Percentiles rank a stretch among this genome's conserved stretches.
These are phyloP conservation scores for Oceanodroma tethys DNA, from an alignment of 2,113 vertebrate species.

Conservation along the genomic window DNA sequence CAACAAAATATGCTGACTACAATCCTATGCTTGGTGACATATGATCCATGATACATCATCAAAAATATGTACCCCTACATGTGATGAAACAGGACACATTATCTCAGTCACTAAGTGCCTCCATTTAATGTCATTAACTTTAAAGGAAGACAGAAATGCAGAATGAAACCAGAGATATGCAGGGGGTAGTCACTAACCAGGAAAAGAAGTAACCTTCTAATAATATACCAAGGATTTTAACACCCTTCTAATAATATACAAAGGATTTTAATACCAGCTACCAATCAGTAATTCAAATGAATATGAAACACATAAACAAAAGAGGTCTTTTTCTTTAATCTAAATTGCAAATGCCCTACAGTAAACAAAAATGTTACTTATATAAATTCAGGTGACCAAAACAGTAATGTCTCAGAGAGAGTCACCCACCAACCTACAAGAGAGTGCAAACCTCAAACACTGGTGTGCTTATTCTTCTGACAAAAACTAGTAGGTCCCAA, in stretches of 20 bases:
- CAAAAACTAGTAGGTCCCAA: background rate
- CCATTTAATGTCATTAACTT: constrained; percentile 40
- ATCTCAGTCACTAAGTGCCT: constrained; percentile 6
- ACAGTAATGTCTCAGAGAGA: background rate
- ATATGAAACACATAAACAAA: background rate
- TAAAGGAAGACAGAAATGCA: constrained; percentile 25
- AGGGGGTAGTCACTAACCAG: constrained; percentile 10
- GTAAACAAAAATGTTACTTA: background rate
- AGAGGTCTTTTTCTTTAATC: background rate
- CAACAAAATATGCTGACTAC: background rate
- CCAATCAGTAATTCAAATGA: background rate
- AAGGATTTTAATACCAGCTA: background rate
- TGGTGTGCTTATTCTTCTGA: background rate
- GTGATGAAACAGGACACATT: constrained; percentile 31
- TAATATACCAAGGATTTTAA: background rate
- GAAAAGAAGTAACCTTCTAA: constrained; percentile 33
- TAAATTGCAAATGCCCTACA: background rate
- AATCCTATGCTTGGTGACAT: background rate
- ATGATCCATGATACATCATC: background rate
- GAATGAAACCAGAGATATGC: background rate
- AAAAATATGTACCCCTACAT: background rate
- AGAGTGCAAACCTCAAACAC: background rate
- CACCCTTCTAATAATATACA: constrained; percentile 18
- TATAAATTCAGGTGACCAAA: background rate
- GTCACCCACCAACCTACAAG: background rate